Evolutionary conservation across 2,113 vertebrate genomes (phyloP), one percentile per base, ranked within the genome.

Genomic region (Entomyzon cyanotis): DNA sequence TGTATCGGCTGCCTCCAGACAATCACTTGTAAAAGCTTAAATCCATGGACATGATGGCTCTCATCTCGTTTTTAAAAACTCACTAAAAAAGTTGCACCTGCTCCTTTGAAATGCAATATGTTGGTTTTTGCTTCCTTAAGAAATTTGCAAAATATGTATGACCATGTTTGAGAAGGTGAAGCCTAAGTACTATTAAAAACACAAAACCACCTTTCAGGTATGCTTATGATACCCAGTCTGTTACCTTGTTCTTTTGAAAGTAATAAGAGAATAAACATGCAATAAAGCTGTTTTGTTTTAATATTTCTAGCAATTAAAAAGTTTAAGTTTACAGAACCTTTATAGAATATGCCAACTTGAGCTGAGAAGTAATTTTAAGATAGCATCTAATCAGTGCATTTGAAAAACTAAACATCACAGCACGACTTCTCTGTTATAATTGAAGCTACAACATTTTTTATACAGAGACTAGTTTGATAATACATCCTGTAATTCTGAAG

Each of bases 321-420:
- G 27, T 96, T 97, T 95, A 95, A 95, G 97, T 98, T 98, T 98
- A 98, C 97, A 97, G 70, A 97, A 95, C 76, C 88, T 97, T 97
- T 97, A 90, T 95, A 98, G 96, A 93, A 94, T 95, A 97, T 95
- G 98, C 97, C 97, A 98, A 97, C 64, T 92, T 87, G 86, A 97
- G 94, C 94, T 93, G 81, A 52, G 53, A 74, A 88, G 65, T 97
- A 81, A 90, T 97, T 95, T 97, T 95, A 83, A 97, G 94, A 65
- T 90, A 89, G 76, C 56, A 70, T 96, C 91, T 91, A 91, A 93
- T 94, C 94, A 93, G 90, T 93, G 87, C 91, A 78, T 97, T 97
- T 97, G 90, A 90, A 89, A 92, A 95, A 96, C 94, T 95, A 94
- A 95, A 96, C 88, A 89, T 92, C 95, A 87, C 87, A 92, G 84